phyloP scores from a whole-genome alignment of 2,888 invertebrate species.

The Acrobasis repandana region DNA sequence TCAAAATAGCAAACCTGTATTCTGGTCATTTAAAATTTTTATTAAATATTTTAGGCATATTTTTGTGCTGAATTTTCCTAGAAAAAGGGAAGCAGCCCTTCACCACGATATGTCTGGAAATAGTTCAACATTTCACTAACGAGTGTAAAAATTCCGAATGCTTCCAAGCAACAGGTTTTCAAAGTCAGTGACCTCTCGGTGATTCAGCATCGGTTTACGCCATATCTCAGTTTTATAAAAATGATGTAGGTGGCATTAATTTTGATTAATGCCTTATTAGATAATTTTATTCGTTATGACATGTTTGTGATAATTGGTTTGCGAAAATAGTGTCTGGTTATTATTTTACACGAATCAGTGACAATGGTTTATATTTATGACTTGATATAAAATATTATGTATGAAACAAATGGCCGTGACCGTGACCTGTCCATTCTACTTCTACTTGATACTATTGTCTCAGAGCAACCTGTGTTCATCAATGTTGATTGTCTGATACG shows the following conservation, averaged over 20 bases:
- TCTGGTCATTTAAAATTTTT: no score
- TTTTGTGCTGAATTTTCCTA: neutral
- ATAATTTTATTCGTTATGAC: slow-evolving; percentile 26
- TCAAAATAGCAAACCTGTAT: no score
- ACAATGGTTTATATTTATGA: neutral
- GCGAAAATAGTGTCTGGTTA: neutral
- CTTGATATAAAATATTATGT: neutral
- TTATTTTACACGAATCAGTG: neutral
- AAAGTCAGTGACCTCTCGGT: slow-evolving; percentile 57
- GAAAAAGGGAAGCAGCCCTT: slow-evolving; percentile 8
- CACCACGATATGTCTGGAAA: slow-evolving; percentile 43
- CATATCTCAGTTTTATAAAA: slow-evolving; percentile 26
- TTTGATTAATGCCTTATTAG: slow-evolving; percentile 12
- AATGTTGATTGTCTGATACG: neutral
- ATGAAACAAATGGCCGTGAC: neutral
- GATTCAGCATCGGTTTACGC: slow-evolving; percentile 65
- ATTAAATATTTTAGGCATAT: neutral
- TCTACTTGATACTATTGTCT: no score
- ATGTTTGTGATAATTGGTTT: slow-evolving; percentile 25
- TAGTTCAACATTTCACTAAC: slow-evolving; percentile 47
- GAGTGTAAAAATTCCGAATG: slow-evolving; percentile 42
- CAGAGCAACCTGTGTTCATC: no score
- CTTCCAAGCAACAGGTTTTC: slow-evolving; percentile 61
- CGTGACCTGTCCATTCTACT: no score
- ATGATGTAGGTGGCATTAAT: neutral